Evolutionary conservation across 2,888 invertebrate genomes (phyloP), one percentile per base, ranked within the genome.

Genomic region (Andrena trimmerana): DNA sequence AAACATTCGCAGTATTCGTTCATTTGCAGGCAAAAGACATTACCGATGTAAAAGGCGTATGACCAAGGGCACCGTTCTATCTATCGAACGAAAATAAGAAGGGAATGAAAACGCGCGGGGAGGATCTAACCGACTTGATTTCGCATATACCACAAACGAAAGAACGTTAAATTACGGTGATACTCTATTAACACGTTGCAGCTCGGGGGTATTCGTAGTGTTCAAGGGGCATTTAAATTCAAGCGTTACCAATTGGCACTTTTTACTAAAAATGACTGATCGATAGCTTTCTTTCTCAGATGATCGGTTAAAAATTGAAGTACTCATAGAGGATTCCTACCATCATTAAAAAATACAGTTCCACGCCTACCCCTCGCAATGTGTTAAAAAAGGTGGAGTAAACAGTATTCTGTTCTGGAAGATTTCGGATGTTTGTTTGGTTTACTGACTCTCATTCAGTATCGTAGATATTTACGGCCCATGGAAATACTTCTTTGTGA

Each of bases 401-500:
- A 20, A 57, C 10, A 36, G 36, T 8, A 36, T 36, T 50, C 13
- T 1, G 27, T 69, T 36, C 13, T 24, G 16, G 10, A 27, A n/a
- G n/a, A 72, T 5, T 48, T 52, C 63, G 52, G 36, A 10, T 29
- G 75, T 57, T 36, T 66, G 36, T 36, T 70, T 60, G n/a, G 52
- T 80, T 66, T 42, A 33, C 54, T 36, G 54, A 57, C 31, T 48
- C 24, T 52, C 20, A 16, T 20, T 60, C 31, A 24, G 59, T 31
- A 60, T 31, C n/a, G 24, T 54, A 24, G 31, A 63, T 63, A 76
- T 7, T 48, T 36, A 71, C 60, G 67, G 78, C 78, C 84, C 85
- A 78, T 81, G 86, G 78, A 76, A 83, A 87, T 86, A 89, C 88
- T 88, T 83, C 80, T 90, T 90, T 86, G 80, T 76, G 70, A 84